These are phyloP conservation scores for Cheirogaleus major DNA, from an alignment of 2,797 vertebrate genomes.

Conservation along the genomic window DNA sequence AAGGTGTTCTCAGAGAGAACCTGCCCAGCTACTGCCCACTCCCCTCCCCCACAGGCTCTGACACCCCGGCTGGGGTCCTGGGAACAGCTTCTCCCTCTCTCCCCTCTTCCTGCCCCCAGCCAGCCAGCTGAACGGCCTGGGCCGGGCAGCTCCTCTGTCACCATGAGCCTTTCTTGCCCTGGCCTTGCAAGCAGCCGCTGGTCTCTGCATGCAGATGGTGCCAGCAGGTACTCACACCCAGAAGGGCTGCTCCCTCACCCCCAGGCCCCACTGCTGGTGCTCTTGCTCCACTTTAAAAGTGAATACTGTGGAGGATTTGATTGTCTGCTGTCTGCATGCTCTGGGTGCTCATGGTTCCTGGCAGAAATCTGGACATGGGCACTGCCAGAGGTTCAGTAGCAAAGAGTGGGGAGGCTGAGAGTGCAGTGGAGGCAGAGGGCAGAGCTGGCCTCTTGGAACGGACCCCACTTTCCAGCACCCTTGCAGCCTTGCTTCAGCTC, in stretches of 20 bases:
- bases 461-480: neutral
- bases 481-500: neutral
- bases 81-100: neutral
- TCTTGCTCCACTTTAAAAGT: neutral
- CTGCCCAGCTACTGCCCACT: neutral
- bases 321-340: neutral
- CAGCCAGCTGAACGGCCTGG: neutral
- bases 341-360: neutral
- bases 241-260: neutral
- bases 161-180: accelerated
- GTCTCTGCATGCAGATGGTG: neutral
- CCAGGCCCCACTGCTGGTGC: neutral
- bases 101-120: neutral
- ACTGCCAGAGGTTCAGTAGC: neutral
- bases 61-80: neutral
- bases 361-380: neutral
- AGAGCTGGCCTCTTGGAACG: neutral
- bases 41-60: neutral
- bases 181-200: neutral
- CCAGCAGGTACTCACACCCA: neutral
- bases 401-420: neutral
- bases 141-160: neutral
- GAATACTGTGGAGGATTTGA: neutral
- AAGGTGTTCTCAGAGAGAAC: neutral
- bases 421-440: neutral